These are phyloP conservation scores for Drosophila mayaguana DNA, from an alignment of 2,888 invertebrate genomes.

Conservation along the genomic window DNA sequence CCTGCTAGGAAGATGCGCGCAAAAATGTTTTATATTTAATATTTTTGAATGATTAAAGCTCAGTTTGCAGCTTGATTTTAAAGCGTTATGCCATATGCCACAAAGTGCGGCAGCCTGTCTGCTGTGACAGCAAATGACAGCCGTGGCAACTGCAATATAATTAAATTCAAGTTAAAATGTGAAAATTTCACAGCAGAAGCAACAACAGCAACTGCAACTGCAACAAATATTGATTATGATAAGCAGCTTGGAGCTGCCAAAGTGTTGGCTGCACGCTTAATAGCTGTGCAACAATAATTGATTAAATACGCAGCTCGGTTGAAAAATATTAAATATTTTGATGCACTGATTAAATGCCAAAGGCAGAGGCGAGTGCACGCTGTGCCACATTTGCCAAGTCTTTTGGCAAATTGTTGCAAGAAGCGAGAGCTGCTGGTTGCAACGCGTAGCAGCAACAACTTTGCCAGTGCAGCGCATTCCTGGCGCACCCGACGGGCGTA, in stretches of 20 bases:
- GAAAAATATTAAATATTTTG: conserved; percentile 32
- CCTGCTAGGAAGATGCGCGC: neutral
- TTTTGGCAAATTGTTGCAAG: conserved; percentile 18
- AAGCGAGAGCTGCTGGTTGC: conserved; percentile 23
- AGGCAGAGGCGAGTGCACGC: conserved; percentile 4
- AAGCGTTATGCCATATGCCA: conserved; percentile 6
- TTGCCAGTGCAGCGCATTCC: conserved; percentile 15
- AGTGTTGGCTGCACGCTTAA: conserved; percentile 20
- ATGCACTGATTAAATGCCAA: conserved; percentile 14
- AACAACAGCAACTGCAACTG: neutral
- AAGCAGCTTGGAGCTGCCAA: conserved; percentile 10
- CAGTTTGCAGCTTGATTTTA: neutral
- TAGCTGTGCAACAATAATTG: conserved; percentile 13
- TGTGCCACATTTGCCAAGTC: conserved; percentile 3
- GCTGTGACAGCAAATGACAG: conserved; percentile 10
- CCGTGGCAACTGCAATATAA: conserved; percentile 10
- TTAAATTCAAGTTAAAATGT: conserved; percentile 23
- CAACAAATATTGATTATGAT: conserved; percentile 14
- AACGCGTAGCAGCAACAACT: neutral
- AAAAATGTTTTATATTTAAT: neutral
- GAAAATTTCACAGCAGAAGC: neutral
- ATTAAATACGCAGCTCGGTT: conserved; percentile 21
- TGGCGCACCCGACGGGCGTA: conserved; percentile 50
- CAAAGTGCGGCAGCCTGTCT: conserved; percentile 3
- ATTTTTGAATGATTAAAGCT: neutral